Base-by-base conservation (phyloP, 2,888 invertebrate genomes). In the Drosophila parthenogenetica region DNA sequence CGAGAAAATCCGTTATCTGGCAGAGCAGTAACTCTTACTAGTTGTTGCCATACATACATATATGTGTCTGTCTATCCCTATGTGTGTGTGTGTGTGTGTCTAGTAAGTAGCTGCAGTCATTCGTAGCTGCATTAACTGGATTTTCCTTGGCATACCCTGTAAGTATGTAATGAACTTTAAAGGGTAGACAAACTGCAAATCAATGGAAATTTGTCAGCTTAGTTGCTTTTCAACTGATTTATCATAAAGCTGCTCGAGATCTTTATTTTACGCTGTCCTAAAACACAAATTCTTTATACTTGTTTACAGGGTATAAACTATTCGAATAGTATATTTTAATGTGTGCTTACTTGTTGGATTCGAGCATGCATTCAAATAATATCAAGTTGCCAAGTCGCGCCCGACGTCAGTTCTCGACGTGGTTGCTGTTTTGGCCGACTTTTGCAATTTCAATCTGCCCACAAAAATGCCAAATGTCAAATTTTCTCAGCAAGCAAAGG, bases 81-180 rank as follows among this genome's bases (percentile, higher is more conserved):
- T 32, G 46, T 61, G 14, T 37, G 19, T 19, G 45, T 35, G 48
- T 58, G 53, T 54, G 60, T 54, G 53, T 51, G 48, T 45, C 25
- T 69, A 43, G 57, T 53, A 60, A 67, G 72, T 60, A 57, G 53
- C 51, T 69, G 53, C 57, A 66, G 61, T 76, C 69, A 64, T 79
- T 79, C 71, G 86, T 77, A 74, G 79, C 69, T 81, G 83, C 84
- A 83, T 86, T 83, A 83, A 77, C 69, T 69, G 50, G 87, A 77
- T 83, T 77, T 79, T 43, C 13, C 25, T 54, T 13, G 10, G 13
- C 8, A 77, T 73, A 73, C 73, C 69, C 73, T 77, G 45, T 49
- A 49, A 32, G 13, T 32, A 35, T 1, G 25, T 7, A n/a, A 11
- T n/a, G 3, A 11, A 11, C 22, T 7, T 25, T 39, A n/a, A 29